Conservation (phyloP, 1,140 invertebrate species). For the Plutomurus gul region DNA sequence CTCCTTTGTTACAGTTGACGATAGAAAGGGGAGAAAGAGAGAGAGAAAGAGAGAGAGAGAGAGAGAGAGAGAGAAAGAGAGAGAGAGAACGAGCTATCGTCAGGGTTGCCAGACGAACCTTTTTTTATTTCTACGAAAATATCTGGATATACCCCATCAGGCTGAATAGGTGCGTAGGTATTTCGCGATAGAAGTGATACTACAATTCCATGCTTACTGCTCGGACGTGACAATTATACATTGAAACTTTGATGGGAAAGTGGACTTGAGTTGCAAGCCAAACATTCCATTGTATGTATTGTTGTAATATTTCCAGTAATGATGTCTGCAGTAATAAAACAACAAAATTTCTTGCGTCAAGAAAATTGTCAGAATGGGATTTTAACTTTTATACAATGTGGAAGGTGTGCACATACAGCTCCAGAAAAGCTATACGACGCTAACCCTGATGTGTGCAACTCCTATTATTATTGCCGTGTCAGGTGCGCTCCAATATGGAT, state of each 20-base stretch:
- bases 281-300: constrained; percentile 24
- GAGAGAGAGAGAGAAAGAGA: not conserved
- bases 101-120: constrained; percentile 17
- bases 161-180: not conserved
- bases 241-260: constrained; percentile 10
- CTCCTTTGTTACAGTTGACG: constrained; percentile 41
- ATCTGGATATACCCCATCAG: not conserved
- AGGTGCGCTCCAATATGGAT: not conserved
- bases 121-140: not conserved
- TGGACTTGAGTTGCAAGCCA: constrained; percentile 2
- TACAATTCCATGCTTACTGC: constrained; percentile 6
- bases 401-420: too few species aligned
- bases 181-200: not conserved
- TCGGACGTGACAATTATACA: constrained; percentile 12
- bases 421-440: too few species aligned
- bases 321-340: constrained; percentile 25
- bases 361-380: too few species aligned
- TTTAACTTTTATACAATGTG: too few species aligned
- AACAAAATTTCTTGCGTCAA: not conserved
- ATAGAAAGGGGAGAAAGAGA: constrained; percentile 31
- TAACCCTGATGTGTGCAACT: not conserved
- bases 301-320: not conserved
- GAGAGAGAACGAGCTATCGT: not conserved
- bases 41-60: constrained; percentile 34
- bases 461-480: not conserved